Evolutionary conservation across 2,888 invertebrate genomes (phyloP), one percentile per base, ranked within the genome.

Genomic region (Psylliodes chrysocephalus): DNA sequence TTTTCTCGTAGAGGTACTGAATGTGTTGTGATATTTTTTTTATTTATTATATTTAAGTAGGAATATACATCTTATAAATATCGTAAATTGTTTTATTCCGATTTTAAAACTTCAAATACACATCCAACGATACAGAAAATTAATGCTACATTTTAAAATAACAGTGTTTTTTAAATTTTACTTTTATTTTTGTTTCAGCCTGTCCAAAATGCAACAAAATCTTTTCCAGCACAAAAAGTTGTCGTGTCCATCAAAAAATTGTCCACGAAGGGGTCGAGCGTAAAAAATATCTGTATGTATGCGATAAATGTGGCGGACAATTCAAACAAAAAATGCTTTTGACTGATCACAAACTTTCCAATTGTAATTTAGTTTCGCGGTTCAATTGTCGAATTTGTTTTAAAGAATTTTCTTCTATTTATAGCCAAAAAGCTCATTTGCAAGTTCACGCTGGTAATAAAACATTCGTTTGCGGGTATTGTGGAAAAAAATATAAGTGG

Each of bases 371-470:
- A 10, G 75, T 68, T 7, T 72, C 76, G 1, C 60, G 67, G 38
- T 76, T 73, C 42, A 66, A 71, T 19, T 80, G 80, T 68, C 68
- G 81, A 75, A 72, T 82, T 1, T 85, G 85, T 62, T 73, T 78
- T 0, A 84, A 83, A 69, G 75, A 75, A 4, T 81, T 85, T 52
- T 81, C 82, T 8, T 84, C 82, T 2, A 78, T 81, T 14, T 81
- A 85, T 22, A 83, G 83, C 4, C 72, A 82, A 0, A 84, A 84
- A 66, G 82, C 82, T 1, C 85, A 85, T 69, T 77, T 82, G 75
- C 73, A 82, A 17, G 72, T 85, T 38, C 86, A 86, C 67, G 81
- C 73, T 14, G 72, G 76, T 0, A 77, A 79, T 14, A 76, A 80
- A 30, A 75, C 75, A 18, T 70, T 77, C 49, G 56, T 73, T 5